Evolutionary conservation across 2,888 invertebrate genomes (phyloP), one percentile per base, ranked within the genome.

Genomic region (Coecobrya sp.): DNA sequence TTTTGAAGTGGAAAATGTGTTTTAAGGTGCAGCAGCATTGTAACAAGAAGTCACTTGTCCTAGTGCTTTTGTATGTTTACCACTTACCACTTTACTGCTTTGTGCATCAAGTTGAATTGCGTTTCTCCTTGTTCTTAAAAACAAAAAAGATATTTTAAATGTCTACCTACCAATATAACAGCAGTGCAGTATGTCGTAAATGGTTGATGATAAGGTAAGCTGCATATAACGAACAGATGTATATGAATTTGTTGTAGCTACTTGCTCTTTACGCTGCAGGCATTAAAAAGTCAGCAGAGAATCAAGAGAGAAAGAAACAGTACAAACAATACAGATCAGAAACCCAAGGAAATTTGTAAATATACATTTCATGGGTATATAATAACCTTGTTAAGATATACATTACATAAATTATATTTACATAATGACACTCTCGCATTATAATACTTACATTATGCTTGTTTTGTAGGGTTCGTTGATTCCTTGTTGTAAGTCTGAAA

Each of bases 271-370:
- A n/a, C n/a, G 70, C 70, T 70, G 36, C 70, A 36, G 70, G 70
- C 70, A 70, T 36, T 70, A 36, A 70, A 70, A 70, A 70, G 68
- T 70, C 42, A 36, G 16, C 42, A 70, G 13, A 36, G 65, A 65
- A 3, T 11, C 8, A 11, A 65, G 65, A 27, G 36, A 30, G 16
- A 36, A 70, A 25, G 11, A 65, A 65, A 65, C 65, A 22, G 25
- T 27, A 59, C 59, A 59, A 27, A 36, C 70, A 36, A 36, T n/a
- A 70, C 70, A n/a, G 10, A 4, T 70, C 70, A 30, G 36, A 70
- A n/a, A 36, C 5, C 36, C 70, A 65, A 65, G 27, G 11, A 65
- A 27, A 65, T 65, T 65, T 27, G n/a, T n/a, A 7, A 25, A 65
- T 27, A 65, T 11, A n/a, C 30, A 36, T 36, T 70, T 2, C 70